These are phyloP conservation scores for Odobenus rosmarus DNA, from an alignment of 2,113 vertebrate genomes.

Conservation along the genomic window DNA sequence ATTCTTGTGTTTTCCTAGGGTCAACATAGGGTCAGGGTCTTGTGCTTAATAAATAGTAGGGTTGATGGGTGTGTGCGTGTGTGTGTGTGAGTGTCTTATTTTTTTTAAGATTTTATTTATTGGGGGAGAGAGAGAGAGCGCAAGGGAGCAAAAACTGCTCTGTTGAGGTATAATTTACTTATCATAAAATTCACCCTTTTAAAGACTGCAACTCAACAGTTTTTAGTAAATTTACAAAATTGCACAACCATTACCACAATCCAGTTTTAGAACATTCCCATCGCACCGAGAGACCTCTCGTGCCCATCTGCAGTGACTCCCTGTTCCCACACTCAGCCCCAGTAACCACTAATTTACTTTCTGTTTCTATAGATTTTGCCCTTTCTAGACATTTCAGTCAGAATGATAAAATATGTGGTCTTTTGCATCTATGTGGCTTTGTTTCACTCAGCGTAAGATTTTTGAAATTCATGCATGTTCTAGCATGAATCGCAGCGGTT, in stretches of 20 bases:
- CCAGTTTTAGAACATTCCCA: conserved; percentile 10
- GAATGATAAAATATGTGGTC: not conserved
- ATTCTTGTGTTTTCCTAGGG: not conserved
- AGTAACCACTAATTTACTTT: conserved; percentile 8
- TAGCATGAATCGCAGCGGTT: not conserved
- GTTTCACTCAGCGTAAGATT: not conserved
- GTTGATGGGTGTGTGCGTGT: not conserved
- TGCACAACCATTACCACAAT: not conserved
- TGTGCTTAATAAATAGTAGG: conserved; percentile 2
- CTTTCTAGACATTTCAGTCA: not conserved
- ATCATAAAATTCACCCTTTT: not conserved
- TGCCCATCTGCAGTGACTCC: not conserved
- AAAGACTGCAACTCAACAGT: not conserved
- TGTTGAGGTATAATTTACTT: not conserved
- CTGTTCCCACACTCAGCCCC: not conserved
- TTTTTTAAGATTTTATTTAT: not conserved
- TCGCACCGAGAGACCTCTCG: not conserved
- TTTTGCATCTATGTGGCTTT: not conserved
- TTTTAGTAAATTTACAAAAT: conserved; percentile 18
- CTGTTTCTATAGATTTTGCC: conserved; percentile 27
- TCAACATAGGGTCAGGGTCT: not conserved
- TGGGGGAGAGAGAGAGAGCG: not conserved
- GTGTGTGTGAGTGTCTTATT: not conserved
- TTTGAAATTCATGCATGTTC: conserved; percentile 6
- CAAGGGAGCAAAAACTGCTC: not conserved